Conservation (phyloP, 2,888 invertebrate species). For the Nesidiocoris tenuis region DNA sequence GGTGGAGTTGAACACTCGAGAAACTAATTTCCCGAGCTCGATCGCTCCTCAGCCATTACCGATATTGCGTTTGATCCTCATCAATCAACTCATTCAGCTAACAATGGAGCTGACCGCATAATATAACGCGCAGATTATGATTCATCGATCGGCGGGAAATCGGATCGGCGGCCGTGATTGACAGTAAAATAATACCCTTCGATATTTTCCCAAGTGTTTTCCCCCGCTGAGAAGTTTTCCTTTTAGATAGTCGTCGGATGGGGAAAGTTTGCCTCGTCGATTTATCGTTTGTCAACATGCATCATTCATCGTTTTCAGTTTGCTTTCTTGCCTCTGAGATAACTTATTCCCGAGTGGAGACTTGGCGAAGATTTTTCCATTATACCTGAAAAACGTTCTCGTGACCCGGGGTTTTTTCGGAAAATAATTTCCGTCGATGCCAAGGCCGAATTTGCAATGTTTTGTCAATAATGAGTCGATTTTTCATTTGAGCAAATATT, state of each 20-base stretch:
- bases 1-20: not conserved
- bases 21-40: not conserved
- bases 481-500: too few species aligned
- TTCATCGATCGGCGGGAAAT: not conserved
- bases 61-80: not conserved
- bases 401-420: too few species aligned
- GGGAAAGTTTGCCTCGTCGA: not conserved
- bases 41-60: not conserved
- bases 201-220: not conserved
- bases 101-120: not conserved
- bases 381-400: too few species aligned
- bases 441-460: too few species aligned
- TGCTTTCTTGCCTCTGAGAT: not conserved
- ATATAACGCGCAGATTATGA: not conserved
- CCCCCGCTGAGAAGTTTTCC: not conserved
- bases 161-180: not conserved
- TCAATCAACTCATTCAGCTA: not conserved
- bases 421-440: too few species aligned
- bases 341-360: not conserved
- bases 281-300: not conserved
- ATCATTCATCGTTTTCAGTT: not conserved
- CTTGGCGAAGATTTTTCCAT: not conserved
- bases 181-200: not conserved
- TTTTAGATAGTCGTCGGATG: not conserved
- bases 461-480: too few species aligned